Conservation (phyloP, 2,113 vertebrate genomes). For the Muntiacus muntjak region DNA sequence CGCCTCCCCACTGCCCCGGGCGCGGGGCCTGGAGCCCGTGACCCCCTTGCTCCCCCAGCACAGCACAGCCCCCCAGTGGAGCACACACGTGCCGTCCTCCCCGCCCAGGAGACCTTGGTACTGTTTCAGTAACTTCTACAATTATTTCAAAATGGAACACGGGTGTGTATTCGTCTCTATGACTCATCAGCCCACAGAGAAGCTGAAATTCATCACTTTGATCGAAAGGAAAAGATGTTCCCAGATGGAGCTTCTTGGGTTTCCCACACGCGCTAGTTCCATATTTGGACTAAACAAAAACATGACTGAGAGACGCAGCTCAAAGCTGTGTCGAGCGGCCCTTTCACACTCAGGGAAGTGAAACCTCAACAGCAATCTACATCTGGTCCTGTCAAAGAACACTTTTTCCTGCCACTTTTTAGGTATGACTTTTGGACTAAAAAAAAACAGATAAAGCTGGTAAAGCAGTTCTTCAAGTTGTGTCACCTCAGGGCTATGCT, state of each 20-base stretch:
- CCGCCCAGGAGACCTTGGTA: not conserved
- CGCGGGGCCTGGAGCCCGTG: too few relatives aligned
- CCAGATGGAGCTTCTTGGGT: not conserved
- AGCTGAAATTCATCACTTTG: not conserved
- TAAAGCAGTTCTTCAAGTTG: not conserved
- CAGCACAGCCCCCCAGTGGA: not conserved
- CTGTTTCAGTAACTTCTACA: too few relatives aligned
- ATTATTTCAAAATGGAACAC: not conserved
- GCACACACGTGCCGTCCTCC: not conserved
- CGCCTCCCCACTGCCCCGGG: fast-evolving
- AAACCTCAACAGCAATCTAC: not conserved
- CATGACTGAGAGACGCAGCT: not conserved
- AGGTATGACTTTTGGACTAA: not conserved
- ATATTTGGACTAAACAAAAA: not conserved
- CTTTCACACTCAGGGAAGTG: not conserved
- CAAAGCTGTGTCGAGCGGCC: fast-evolving
- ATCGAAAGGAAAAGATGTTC: not conserved
- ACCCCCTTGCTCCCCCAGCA: not conserved
- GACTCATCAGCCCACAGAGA: not conserved
- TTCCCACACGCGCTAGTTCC: fast-evolving
- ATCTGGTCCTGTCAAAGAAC: too few relatives aligned
- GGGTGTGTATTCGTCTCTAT: too few relatives aligned
- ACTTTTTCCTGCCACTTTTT: not conserved
- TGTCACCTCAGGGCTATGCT: not conserved
- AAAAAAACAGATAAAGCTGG: not conserved